These are phyloP conservation scores for Dryocosmus kuriphilus DNA, from an alignment of 2,888 invertebrate species.

Conservation along the genomic window DNA sequence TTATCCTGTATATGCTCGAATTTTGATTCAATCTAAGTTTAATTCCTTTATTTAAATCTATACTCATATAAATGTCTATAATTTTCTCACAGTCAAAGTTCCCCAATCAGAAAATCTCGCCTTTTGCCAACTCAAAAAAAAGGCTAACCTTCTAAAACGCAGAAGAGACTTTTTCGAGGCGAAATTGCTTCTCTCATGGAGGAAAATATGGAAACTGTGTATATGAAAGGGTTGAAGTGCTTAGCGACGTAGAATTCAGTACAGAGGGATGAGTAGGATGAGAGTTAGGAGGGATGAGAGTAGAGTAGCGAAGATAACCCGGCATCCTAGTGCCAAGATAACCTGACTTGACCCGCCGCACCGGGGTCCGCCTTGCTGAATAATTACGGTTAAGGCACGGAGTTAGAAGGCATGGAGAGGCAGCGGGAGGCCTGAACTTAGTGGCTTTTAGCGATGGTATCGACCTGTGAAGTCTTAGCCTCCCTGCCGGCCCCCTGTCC, in stretches of 20 bases:
- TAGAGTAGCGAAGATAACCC: constrained; percentile 75
- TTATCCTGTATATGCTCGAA: too few relatives aligned
- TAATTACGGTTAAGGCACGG: constrained; percentile 75
- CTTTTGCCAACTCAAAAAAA: too few relatives aligned
- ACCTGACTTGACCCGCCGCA: constrained; percentile 68
- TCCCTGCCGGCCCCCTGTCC: constrained; percentile 58
- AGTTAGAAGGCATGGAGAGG: constrained; percentile 54
- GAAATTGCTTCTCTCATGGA: too few relatives aligned
- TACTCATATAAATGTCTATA: too few relatives aligned
- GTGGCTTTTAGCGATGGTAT: constrained; percentile 74
- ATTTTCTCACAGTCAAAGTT: too few relatives aligned
- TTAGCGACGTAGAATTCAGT: constrained; percentile 41
- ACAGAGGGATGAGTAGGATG: constrained; percentile 52
- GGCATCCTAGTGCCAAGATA: constrained; percentile 73
- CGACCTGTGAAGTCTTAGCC: constrained; percentile 73
- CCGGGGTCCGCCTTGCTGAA: constrained; percentile 72
- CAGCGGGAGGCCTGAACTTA: constrained; percentile 74
- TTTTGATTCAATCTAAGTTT: too few relatives aligned
- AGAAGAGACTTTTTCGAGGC: too few relatives aligned
- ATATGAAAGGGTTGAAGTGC: constrained; percentile 33
- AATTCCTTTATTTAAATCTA: too few relatives aligned
- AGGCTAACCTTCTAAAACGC: too few relatives aligned
- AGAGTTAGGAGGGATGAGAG: constrained; percentile 62
- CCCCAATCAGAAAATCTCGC: too few relatives aligned
- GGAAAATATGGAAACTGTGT: background rate